Evolutionary conservation across 2,888 invertebrate genomes (phyloP).

Genomic region (Colostygia pectinataria): DNA sequence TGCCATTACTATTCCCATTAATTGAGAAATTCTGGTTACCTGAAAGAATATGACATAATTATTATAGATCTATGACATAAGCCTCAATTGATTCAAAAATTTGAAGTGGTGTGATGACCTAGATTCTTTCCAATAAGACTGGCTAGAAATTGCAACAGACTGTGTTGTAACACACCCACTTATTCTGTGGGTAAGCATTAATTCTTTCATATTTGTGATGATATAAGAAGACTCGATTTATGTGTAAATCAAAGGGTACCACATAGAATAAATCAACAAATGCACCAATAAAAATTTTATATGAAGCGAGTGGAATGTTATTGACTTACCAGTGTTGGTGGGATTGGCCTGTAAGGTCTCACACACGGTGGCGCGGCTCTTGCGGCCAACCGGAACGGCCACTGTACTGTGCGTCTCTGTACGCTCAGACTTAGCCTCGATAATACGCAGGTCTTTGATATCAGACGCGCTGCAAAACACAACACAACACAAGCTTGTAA

Average conservation of each 20-base stretch:
- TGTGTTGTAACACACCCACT: no score
- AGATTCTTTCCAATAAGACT: no score
- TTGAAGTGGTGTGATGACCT: no score
- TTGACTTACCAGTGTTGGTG: conserved; percentile 44
- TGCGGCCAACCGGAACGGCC: conserved; percentile 61
- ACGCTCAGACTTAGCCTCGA: conserved; percentile 83
- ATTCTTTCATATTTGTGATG: no score
- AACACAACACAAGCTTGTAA: not conserved
- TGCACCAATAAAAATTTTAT: no score
- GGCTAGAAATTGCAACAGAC: no score
- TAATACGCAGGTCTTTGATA: conserved; percentile 89
- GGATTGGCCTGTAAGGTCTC: conserved; percentile 69
- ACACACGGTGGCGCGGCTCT: conserved; percentile 64
- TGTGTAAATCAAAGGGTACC: no score
- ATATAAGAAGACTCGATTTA: no score
- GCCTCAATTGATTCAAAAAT: no score
- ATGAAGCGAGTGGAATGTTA: not conserved
- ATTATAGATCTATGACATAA: no score
- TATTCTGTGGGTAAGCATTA: no score
- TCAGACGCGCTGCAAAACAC: conserved; percentile 84
- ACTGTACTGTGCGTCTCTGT: conserved; percentile 67
- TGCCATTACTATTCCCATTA: conserved; percentile 29
- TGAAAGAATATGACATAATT: conserved; percentile 19
- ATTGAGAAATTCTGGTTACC: conserved; percentile 31
- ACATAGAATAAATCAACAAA: no score